These are phyloP conservation scores for Acanthopleura granulata DNA, from an alignment of 2,888 invertebrate genomes.

Conservation along the genomic window DNA sequence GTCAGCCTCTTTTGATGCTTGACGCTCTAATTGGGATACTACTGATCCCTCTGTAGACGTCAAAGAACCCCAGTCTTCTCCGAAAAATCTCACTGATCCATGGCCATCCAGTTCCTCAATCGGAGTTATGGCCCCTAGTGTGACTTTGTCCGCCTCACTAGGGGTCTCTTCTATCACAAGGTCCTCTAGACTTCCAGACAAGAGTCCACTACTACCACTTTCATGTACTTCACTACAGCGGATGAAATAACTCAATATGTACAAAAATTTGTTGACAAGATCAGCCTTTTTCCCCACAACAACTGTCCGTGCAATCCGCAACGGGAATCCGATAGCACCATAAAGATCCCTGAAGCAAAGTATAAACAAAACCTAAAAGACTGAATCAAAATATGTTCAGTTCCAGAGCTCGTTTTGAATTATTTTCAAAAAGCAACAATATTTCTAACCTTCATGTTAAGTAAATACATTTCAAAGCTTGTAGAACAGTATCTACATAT, in stretches of 20 bases:
- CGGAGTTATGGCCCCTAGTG: slow-evolving; percentile 24
- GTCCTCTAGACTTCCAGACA: slow-evolving; percentile 42
- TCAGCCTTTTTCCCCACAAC: slow-evolving; percentile 78
- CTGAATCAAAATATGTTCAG: no score
- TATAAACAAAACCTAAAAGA: no score
- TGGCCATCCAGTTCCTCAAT: neutral
- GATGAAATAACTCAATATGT: slow-evolving; percentile 88
- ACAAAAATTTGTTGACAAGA: slow-evolving; percentile 81
- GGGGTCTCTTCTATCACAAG: slow-evolving; percentile 42
- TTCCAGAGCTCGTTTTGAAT: no score
- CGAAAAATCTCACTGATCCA: neutral
- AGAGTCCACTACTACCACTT: slow-evolving; percentile 48
- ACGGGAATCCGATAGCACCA: slow-evolving; percentile 86
- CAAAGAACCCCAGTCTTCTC: neutral
- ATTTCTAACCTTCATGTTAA: no score
- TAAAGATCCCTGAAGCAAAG: slow-evolving; percentile 77
- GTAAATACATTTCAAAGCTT: no score
- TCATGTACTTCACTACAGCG: slow-evolving; percentile 81
- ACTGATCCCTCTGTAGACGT: neutral
- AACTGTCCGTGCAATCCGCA: slow-evolving; percentile 82
- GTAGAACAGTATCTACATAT: no score
- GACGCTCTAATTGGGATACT: neutral
- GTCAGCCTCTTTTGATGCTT: neutral
- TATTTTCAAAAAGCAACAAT: no score
- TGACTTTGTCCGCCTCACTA: slow-evolving; percentile 38